Percentiles rank a stretch among this genome's conserved stretches.
Evolutionary conservation across 1,140 invertebrate species (phyloP).

Genomic region (Mactra quadrangularis): DNA sequence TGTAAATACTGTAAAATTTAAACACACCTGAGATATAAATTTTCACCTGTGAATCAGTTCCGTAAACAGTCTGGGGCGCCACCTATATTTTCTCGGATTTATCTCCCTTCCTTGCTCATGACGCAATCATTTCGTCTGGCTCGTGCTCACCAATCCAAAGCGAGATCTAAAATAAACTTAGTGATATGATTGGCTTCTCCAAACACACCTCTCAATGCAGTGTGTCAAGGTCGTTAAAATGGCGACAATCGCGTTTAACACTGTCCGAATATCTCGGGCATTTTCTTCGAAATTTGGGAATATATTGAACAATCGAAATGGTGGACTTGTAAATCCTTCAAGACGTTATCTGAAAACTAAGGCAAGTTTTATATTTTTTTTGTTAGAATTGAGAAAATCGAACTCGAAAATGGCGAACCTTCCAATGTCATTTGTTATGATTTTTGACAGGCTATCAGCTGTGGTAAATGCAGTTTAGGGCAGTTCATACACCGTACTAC

Average conservation of each 20-base stretch:
- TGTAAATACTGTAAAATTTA: no score
- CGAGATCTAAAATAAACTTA: no score
- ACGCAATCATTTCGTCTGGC: not conserved
- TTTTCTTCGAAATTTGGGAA: slow-evolving; percentile 9
- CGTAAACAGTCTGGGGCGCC: slow-evolving; percentile 28
- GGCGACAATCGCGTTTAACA: slow-evolving; percentile 26
- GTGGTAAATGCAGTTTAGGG: no score
- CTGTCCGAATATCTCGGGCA: slow-evolving; percentile 21
- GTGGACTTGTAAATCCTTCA: not conserved
- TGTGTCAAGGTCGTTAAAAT: slow-evolving; percentile 51
- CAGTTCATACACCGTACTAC: no score
- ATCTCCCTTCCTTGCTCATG: not conserved
- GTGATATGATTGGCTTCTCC: not conserved
- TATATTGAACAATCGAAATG: slow-evolving; percentile 34
- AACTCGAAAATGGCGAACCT: not conserved
- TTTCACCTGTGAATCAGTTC: slow-evolving; percentile 39
- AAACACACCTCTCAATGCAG: slow-evolving; percentile 3
- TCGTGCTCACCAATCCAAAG: no score
- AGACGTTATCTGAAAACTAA: slow-evolving; percentile 48
- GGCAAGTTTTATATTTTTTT: slow-evolving; percentile 4
- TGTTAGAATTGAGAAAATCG: not conserved
- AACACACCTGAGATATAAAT: slow-evolving; percentile 2
- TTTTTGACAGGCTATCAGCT: slow-evolving; percentile 20
- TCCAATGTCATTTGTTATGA: slow-evolving; percentile 35
- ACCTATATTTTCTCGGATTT: not conserved